Base-by-base conservation (phyloP, 2,888 invertebrate species). In the Drosophila eohydei region DNA sequence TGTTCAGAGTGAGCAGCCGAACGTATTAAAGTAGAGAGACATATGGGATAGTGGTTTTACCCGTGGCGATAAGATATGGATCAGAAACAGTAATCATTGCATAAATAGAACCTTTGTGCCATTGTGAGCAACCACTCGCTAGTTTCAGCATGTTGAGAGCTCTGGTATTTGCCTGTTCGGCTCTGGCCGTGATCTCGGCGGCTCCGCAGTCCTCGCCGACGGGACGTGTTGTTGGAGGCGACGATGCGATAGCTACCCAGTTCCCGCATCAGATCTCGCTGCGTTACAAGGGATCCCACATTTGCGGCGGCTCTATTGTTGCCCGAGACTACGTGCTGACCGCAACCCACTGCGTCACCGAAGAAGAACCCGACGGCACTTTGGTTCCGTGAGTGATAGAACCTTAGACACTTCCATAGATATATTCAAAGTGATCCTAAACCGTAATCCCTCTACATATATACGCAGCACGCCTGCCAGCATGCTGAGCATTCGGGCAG, bases 221-320 rank as follows among this genome's bases (percentile, higher is more conserved):
- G 9, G 80, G 80, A 0, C 91, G 91, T 9, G 74, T 91, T 51
- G 90, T 91, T 14, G 92, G 91, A 28, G 93, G 93, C 9, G 58
- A 62, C 2, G 80, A 89, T 67, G 93, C 93, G 11, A 56, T 41
- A 4, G 55, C 65, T 28, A 90, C 86, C 9, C 89, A 92, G 67
- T 92, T 92, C 75, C 91, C 93, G 0, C 88, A 92, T 76, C 92
- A 92, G 87, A 79, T 92, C 14, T 92, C 93, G 8, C 44, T 92
- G 50, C 76, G 90, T 12, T 38, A 40, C 5, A 21, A 16, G 14
- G 81, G 77, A 3, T 71, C 72, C 0, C 88, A 90, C 30, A 79
- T 44, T n/a, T 92, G 91, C 52, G 91, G 91, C 41, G 91, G 88
- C 16, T 83, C 89, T 6, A 79, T 91, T 12, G 83, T 90, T 4